Base-by-base conservation (phyloP, 37 sponge, comb jelly and placozoan species). In the Aphrocallistes beatrix region DNA sequence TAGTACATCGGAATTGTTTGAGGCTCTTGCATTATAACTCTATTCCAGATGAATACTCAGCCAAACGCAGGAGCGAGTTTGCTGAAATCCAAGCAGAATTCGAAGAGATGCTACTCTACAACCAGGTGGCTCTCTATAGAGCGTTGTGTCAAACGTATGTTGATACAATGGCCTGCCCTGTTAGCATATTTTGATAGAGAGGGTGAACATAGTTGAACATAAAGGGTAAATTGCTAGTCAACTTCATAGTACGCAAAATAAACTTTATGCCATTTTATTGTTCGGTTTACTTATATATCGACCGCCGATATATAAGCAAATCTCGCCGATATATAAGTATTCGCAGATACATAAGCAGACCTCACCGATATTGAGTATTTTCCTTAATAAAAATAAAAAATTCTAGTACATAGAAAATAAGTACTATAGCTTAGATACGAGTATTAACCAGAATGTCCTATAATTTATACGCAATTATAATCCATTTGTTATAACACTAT, bases 101-200 rank as follows among this genome's bases (percentile, higher is more conserved):
- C 19, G 50, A 48, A 21, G 50, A 48, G 19, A 21, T 48, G 50
- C 16, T 21, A 81, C 30, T 81, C 36, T n/a, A 81, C 81, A 10
- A 81, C 81, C 9, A 16, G 81, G 25, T 88, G 89, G 89, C 51
- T 89, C 38, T 86, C 84, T 37, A 28, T 89, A 51, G 45, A 85
- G 45, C 49, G 88, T 1, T 88, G 88, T 39, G 23, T 88, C 25
- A 84, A 84, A 30, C 69, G 88, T 1, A 19, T 84, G 0, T 13
- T 88, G 1, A 82, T 84, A 37, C 88, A 88, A 36, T 84, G 85
- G 85, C 82, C 81, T 51, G 88, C 85, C 32, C 82, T 88, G 23
- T 81, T 81, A 81, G 37, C 85, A 25, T 88, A 84, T 38, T 88
- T 88, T 36, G 85, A 88, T 37, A 48, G 85, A 9, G 38, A 88